Conservation (phyloP, 2,888 invertebrate species). For the Phrixothrix hirtus region DNA sequence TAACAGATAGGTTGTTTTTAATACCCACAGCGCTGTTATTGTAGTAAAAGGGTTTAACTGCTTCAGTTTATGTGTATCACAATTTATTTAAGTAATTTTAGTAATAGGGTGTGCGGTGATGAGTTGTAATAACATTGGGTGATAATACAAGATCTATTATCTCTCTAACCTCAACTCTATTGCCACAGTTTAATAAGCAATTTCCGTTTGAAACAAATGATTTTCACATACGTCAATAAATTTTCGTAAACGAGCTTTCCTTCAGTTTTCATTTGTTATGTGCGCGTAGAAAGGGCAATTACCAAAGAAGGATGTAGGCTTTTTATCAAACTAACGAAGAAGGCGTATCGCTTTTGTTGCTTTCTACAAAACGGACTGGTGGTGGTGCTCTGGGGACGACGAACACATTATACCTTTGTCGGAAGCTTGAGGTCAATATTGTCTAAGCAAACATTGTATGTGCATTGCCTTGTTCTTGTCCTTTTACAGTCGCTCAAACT, state of each 20-base stretch:
- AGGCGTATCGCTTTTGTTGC: slow-evolving; percentile 15
- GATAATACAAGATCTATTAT: too few relatives aligned
- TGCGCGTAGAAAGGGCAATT: slow-evolving; percentile 13
- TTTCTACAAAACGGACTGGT: slow-evolving; percentile 3
- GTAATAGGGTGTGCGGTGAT: too few relatives aligned
- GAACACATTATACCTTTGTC: slow-evolving; percentile 33
- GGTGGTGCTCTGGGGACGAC: slow-evolving; percentile 28
- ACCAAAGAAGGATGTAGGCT: slow-evolving; percentile 8
- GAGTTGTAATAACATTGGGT: too few relatives aligned
- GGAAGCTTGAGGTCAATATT: slow-evolving; percentile 29
- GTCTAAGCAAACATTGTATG: slow-evolving; percentile 24
- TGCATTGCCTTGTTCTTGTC: slow-evolving; percentile 18
- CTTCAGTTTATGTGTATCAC: slow-evolving; percentile 5
- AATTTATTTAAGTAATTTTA: slow-evolving; percentile 7
- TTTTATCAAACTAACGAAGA: slow-evolving; percentile 13
- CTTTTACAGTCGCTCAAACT: slow-evolving; percentile 16
- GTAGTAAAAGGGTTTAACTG: slow-evolving; percentile 18
- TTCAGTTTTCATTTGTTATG: too few relatives aligned
- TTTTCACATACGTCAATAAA: too few relatives aligned
- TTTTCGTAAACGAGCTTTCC: too few relatives aligned
- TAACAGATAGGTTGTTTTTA: slow-evolving; percentile 22
- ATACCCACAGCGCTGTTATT: slow-evolving; percentile 15
- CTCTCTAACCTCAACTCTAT: too few relatives aligned
- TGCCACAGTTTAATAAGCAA: too few relatives aligned
- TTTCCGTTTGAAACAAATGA: too few relatives aligned